Base-by-base conservation (phyloP, 2,888 invertebrate species). In the Adelognathus sp. region DNA sequence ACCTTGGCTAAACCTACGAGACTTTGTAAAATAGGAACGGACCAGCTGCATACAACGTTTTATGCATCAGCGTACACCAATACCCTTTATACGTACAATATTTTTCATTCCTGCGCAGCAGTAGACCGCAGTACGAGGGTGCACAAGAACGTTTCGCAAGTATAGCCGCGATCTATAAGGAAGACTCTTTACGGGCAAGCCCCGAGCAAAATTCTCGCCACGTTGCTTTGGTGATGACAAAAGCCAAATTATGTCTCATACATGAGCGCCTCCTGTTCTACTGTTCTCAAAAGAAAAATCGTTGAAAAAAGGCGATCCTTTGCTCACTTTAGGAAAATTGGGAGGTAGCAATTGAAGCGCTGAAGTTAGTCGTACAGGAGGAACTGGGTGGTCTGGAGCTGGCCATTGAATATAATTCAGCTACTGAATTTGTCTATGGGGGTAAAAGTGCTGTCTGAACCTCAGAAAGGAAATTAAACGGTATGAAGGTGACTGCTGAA, bases 1-100 rank as follows among this genome's bases (percentile, higher is more conserved):
- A 2, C 36, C n/a, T 9, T 36, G n/a, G n/a, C 36, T n/a, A 1
- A n/a, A 36, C 36, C n/a, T 36, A 9, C 11, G n/a, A 36, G 16
- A 29, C 16, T 56, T 29, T 24, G 36, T 33, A 7, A 21, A 29
- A 60, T 18, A 50, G n/a, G 61, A 61, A 36, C 36, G 46, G 6
- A 27, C 36, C 63, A 4, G 52, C 52, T 64, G 75, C 82, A 83
- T 82, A 85, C 82, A 83, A 81, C 79, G 76, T 83, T 84, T 84
- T 80, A 61, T 72, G 79, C 66, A 69, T 71, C 56, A 67, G 64
- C 60, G 56, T 73, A 81, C 79, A 78, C 71, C 74, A 77, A 46
- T 64, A 72, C 64, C 79, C 71, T 74, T 73, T 56, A 71, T 76
- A n/a, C 73, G 60, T 33, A 71, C 44, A 64, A 69, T 61, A 76